Evolutionary conservation across 2,888 invertebrate genomes (phyloP), one percentile per base, ranked within the genome.

Genomic region (Molorchus minor): DNA sequence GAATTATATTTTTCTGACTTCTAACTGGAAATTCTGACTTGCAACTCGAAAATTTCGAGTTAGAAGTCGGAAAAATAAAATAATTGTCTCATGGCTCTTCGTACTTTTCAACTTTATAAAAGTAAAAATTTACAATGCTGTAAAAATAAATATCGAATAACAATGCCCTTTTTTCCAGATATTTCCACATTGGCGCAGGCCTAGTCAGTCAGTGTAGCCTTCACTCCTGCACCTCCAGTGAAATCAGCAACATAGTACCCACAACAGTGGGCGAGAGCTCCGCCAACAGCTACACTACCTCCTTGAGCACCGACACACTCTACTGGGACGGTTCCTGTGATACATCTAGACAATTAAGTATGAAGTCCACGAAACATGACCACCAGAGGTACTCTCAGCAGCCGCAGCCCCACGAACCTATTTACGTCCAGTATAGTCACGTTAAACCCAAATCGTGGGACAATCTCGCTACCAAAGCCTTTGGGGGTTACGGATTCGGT

Each of bases 361-460:
- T 75, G 66, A 83, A 84, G 72, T 83, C 65, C 82, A 59, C 81
- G 84, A 62, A 83, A 81, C 79, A 82, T 40, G 76, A 73, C 29
- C 73, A 77, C 81, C 83, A 71, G 76, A 79, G 73, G 73, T 81
- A 62, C 40, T 71, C 71, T 16, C 73, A 72, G 53, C 75, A 73
- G 51, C 70, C 71, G 35, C 68, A 70, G 52, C 66, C 72, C 54
- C 80, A 51, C 76, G 84, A 78, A 73, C 82, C 74, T 72, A 82
- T 75, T 73, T 84, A 69, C 62, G 75, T 77, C 3, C 83, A 84
- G 58, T 85, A 84, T 68, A 66, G 64, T 36, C 68, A 70, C 46
- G 79, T 78, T 0, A 94, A 94, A 74, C 94, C 94, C 0, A 94
- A 94, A 77, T 94, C 93, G 0, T 94, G 94, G 93, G 94, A 94